Conservation (phyloP, 1,140 invertebrate genomes). For the Drosophila truncata region DNA sequence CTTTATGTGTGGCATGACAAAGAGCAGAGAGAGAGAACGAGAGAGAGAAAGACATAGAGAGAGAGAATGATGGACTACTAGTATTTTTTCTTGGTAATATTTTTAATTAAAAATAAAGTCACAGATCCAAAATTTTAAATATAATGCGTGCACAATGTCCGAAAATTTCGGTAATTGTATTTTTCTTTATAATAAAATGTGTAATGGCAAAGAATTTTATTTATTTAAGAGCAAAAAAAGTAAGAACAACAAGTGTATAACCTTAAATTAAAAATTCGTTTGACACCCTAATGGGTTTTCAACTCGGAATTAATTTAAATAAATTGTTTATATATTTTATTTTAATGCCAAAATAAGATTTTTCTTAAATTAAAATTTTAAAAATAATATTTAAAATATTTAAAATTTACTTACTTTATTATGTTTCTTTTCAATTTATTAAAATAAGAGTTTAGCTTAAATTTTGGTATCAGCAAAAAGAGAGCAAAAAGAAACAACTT, state of each 20-base stretch:
- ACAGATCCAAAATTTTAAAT: constrained; percentile 59
- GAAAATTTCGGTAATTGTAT: constrained; percentile 52
- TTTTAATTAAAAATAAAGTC: constrained; percentile 17
- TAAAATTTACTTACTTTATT: background rate
- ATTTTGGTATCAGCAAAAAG: constrained; percentile 20
- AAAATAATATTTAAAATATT: background rate
- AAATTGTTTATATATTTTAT: background rate
- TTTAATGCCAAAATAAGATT: background rate
- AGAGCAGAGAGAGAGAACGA: constrained; percentile 8
- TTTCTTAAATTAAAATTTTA: background rate
- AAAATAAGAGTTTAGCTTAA: no score
- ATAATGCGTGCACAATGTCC: constrained; percentile 82
- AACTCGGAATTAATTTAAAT: background rate
- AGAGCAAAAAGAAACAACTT: constrained; percentile 45
- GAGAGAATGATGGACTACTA: constrained; percentile 38
- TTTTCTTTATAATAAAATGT: constrained; percentile 16
- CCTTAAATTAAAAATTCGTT: background rate
- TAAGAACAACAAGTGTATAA: constrained; percentile 13
- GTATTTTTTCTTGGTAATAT: constrained; percentile 22
- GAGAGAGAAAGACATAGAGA: constrained; percentile 4
- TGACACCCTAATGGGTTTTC: background rate
- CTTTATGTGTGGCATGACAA: constrained; percentile 40
- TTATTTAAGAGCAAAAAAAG: constrained; percentile 39
- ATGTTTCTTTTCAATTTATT: constrained; percentile 5
- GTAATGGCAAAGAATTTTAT: constrained; percentile 46